Conservation (phyloP, 2,113 vertebrate species). For the Pteruthius melanotis region DNA sequence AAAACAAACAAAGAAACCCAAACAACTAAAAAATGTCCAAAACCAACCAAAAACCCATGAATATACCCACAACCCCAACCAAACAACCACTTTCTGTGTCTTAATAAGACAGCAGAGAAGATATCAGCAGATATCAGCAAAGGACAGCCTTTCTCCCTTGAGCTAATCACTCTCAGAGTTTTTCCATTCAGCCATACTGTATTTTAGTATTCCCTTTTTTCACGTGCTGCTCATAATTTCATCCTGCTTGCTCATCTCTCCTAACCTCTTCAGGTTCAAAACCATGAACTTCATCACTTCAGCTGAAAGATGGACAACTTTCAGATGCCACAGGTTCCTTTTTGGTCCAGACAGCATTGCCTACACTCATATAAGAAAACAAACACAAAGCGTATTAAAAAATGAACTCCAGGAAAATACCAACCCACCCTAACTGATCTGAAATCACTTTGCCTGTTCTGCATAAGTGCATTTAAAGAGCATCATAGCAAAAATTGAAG, state of each 20-base stretch:
- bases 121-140: neutral
- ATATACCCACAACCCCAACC: neutral
- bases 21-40: neutral
- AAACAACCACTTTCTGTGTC: neutral
- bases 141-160: neutral
- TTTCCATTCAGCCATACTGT: neutral
- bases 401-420: neutral
- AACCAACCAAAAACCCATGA: neutral
- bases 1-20: neutral
- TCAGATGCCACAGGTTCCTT: neutral
- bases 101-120: neutral
- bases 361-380: neutral
- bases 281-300: neutral
- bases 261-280: neutral
- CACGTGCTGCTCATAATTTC: rapidly evolving
- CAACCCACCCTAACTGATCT: neutral
- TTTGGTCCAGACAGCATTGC: neutral
- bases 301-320: neutral
- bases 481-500: neutral
- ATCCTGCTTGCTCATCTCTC: neutral
- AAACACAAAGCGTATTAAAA: neutral
- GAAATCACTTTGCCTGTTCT: neutral
- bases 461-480: neutral
- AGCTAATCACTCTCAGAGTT: neutral
- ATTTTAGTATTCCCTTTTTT: neutral